phyloP scores from a whole-genome alignment of 2,888 invertebrate species.

The Cylloceria caligata region DNA sequence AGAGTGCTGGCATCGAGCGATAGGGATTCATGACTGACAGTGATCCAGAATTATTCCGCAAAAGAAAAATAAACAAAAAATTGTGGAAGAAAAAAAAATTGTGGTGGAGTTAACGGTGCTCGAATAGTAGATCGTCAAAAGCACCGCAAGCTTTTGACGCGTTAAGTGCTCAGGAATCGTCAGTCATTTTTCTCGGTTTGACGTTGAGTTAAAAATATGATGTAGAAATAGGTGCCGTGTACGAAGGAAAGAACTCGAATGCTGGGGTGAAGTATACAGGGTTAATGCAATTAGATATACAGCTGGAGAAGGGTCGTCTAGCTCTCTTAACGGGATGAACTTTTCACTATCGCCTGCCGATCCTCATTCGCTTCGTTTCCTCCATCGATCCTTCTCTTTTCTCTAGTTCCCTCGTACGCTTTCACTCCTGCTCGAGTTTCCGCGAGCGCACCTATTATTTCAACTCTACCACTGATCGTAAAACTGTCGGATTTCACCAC shows the following conservation, averaged over 20 bases:
- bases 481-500: constrained; percentile 66
- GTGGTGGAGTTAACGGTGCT: neutral
- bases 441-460: constrained; percentile 63
- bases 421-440: constrained; percentile 46
- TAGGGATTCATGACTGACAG: constrained; percentile 35
- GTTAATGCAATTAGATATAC: constrained; percentile 7
- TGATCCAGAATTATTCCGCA: constrained; percentile 22
- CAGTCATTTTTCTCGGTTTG: constrained; percentile 46
- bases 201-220: constrained; percentile 50
- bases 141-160: constrained; percentile 27
- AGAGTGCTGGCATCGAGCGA: constrained; percentile 30
- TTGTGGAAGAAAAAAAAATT: neutral
- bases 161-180: constrained; percentile 37
- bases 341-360: constrained; percentile 56
- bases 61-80: constrained; percentile 36
- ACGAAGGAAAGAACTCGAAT: neutral
- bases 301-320: neutral
- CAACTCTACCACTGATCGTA: constrained; percentile 61
- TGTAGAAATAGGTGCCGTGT: neutral
- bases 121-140: neutral
- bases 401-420: neutral
- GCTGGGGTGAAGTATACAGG: neutral
- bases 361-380: constrained; percentile 50
- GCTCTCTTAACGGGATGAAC: constrained; percentile 46
- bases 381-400: constrained; percentile 47